These are phyloP conservation scores for Ctenomys sociabilis DNA, from an alignment of 2,113 vertebrate species.

Conservation along the genomic window DNA sequence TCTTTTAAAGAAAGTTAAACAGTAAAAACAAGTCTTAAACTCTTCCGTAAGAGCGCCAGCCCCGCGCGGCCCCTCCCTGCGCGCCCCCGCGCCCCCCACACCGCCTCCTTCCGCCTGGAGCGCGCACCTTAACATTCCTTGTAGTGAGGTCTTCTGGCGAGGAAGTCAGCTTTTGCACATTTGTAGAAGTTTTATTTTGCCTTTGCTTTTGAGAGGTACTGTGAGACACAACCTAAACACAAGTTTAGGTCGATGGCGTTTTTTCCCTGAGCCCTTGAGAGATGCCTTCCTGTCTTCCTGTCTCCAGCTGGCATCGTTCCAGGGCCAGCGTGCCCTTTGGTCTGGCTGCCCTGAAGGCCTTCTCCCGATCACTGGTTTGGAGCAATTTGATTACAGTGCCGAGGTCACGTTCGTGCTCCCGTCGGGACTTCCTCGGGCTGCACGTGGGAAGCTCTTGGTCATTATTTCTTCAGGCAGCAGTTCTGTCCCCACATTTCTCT, in stretches of 20 bases:
- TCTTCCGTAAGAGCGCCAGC: accelerated
- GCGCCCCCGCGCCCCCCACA: accelerated
- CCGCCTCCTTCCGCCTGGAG: no score
- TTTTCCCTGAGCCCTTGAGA: no score
- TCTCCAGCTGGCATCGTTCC: accelerated
- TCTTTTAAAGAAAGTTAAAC: background rate
- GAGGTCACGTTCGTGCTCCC: background rate
- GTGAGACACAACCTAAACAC: background rate
- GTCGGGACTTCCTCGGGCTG: background rate
- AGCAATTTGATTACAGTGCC: background rate
- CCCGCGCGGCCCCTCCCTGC: background rate
- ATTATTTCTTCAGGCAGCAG: background rate
- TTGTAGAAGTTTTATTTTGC: background rate
- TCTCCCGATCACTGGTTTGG: background rate
- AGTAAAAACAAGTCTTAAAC: background rate
- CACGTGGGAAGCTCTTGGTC: background rate
- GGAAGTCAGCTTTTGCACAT: background rate
- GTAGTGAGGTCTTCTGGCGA: background rate
- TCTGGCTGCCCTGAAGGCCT: no score
- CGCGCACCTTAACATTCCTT: background rate
- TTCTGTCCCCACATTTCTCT: background rate
- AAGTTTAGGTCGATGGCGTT: accelerated
- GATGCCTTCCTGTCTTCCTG: accelerated
- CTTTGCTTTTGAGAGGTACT: background rate
- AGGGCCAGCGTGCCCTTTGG: accelerated